phyloP scores from a whole-genome alignment of 2,888 invertebrate species.

The Craniophora ligustri region DNA sequence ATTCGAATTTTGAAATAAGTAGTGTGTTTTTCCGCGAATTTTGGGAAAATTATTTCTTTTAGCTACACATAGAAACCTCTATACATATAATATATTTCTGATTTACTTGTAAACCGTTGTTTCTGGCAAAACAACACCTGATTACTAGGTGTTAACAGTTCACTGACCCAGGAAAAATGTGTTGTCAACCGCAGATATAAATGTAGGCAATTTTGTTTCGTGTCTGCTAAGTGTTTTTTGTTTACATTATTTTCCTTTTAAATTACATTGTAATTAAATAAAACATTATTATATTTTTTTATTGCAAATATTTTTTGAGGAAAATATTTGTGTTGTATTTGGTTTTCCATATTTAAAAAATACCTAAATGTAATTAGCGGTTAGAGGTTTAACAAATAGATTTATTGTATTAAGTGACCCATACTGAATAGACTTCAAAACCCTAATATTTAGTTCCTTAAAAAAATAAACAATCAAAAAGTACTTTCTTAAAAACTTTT shows the following conservation, averaged over 20 bases:
- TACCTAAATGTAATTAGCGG: too few species aligned
- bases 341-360: neutral
- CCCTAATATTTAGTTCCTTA: too few species aligned
- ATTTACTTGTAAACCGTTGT: constrained; percentile 13
- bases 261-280: constrained; percentile 1
- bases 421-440: too few species aligned
- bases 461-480: too few species aligned
- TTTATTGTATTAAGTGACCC: too few species aligned
- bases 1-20: constrained; percentile 3
- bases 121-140: constrained; percentile 41
- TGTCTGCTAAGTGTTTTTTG: constrained; percentile 29
- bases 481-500: too few species aligned
- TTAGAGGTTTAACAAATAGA: too few species aligned
- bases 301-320: neutral
- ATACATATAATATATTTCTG: neutral
- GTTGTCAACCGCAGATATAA: constrained; percentile 69
- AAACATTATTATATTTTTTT: neutral
- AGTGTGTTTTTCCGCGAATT: neutral
- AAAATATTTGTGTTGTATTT: neutral
- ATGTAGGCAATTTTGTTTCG: constrained; percentile 52
- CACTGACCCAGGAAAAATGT: constrained; percentile 81
- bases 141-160: constrained; percentile 68
- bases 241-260: constrained; percentile 37
- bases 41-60: neutral
- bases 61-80: neutral